phyloP scores from a whole-genome alignment of 2,888 invertebrate species.

The Junonia oenone region DNA sequence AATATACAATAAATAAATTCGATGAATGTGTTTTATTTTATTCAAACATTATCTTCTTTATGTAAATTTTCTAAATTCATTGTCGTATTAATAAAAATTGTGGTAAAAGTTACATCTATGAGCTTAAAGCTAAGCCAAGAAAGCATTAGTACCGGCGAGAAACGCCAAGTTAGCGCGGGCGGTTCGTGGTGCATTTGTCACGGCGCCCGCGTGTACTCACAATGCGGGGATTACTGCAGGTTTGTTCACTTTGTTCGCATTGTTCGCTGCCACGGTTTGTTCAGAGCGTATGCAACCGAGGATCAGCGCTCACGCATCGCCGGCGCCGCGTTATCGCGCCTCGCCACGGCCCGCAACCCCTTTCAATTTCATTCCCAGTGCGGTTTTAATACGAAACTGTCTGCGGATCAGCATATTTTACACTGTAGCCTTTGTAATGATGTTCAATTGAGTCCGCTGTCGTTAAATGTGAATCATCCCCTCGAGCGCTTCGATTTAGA shows the following conservation, averaged over 20 bases:
- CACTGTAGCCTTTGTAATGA: constrained; percentile 47
- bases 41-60: no score
- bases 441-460: constrained; percentile 56
- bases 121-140: no score
- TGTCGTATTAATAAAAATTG: not conserved
- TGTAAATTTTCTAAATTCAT: no score
- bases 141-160: not conserved
- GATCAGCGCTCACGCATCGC: constrained; percentile 52
- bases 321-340: constrained; percentile 55
- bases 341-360: constrained; percentile 58
- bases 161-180: constrained; percentile 32
- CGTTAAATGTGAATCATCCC: constrained; percentile 51
- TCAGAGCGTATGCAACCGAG: constrained; percentile 47
- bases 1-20: no score
- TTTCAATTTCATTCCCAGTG: constrained; percentile 54
- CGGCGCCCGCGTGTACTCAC: constrained; percentile 34
- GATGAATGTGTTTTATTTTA: no score
- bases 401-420: constrained; percentile 72
- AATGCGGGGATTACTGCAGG: constrained; percentile 65
- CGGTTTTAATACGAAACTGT: constrained; percentile 62
- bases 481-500: constrained; percentile 22
- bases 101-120: not conserved
- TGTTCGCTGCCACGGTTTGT: constrained; percentile 48
- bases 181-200: constrained; percentile 36
- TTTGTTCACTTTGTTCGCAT: constrained; percentile 51